Evolutionary conservation across 2,888 invertebrate species (phyloP).

Genomic region (Limnephilus lunatus): DNA sequence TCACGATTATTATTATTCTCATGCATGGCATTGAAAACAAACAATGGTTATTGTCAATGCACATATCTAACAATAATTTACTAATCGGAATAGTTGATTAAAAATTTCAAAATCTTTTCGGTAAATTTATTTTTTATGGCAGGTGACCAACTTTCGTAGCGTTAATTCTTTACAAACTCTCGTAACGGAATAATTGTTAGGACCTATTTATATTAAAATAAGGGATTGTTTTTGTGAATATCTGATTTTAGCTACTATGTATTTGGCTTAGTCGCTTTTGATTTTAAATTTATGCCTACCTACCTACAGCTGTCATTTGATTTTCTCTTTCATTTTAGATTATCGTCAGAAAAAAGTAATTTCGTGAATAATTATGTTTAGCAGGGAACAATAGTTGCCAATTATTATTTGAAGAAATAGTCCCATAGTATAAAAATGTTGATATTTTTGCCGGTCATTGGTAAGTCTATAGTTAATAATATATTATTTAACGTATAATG

Average conservation of each 20-base stretch:
- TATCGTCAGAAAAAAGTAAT: background rate
- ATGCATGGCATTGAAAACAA: constrained; percentile 25
- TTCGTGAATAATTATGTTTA: background rate
- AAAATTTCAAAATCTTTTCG: background rate
- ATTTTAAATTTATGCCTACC: background rate
- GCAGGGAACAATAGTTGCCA: background rate
- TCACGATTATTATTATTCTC: constrained; percentile 41
- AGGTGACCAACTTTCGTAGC: background rate
- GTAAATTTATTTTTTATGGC: background rate
- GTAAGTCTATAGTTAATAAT: background rate
- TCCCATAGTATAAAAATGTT: background rate
- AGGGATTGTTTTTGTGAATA: background rate
- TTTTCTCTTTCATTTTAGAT: background rate
- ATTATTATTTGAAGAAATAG: background rate
- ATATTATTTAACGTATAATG: background rate
- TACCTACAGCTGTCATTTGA: background rate
- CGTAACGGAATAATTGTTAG: background rate
- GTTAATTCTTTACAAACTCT: background rate
- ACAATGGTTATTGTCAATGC: constrained; percentile 13
- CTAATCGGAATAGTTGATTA: background rate
- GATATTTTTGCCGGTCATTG: background rate
- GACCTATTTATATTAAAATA: background rate
- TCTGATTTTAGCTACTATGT: background rate
- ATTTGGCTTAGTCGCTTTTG: background rate
- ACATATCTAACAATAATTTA: constrained; percentile 5